Conservation (phyloP, 2,888 invertebrate genomes). For the Dilophus febrilis region DNA sequence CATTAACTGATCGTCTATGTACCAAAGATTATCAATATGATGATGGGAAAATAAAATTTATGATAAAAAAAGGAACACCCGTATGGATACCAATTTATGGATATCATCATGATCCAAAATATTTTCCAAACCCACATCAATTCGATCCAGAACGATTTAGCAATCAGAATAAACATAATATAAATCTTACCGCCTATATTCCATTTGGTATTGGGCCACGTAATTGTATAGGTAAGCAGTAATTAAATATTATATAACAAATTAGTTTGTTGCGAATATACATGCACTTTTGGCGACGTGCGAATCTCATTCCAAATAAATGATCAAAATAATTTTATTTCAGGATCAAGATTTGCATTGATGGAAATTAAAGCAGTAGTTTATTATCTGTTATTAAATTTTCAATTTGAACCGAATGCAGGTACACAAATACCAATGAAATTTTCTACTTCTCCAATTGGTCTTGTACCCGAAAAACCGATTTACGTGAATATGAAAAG, state of each 20-base stretch:
- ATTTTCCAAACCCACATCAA: constrained; percentile 35
- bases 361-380: constrained; percentile 8
- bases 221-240: constrained; percentile 37
- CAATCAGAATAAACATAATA: constrained; percentile 35
- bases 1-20: constrained; percentile 32
- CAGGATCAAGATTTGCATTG: constrained; percentile 7
- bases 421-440: constrained; percentile 7
- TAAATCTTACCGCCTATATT: constrained; percentile 31
- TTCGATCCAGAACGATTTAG: constrained; percentile 42
- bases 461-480: neutral
- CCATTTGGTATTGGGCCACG: constrained; percentile 43
- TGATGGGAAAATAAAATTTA: constrained; percentile 14
- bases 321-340: constrained; percentile 1
- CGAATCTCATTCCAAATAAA: constrained; percentile 24
- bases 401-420: constrained; percentile 3
- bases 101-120: constrained; percentile 34
- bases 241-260: neutral
- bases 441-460: constrained; percentile 1
- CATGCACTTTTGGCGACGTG: no score
- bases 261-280: constrained; percentile 8
- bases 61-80: constrained; percentile 18
- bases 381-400: constrained; percentile 6
- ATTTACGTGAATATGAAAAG: neutral
- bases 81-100: constrained; percentile 28
- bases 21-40: constrained; percentile 31